Conservation (phyloP, 2,888 invertebrate genomes). For the Amiota mariae region DNA sequence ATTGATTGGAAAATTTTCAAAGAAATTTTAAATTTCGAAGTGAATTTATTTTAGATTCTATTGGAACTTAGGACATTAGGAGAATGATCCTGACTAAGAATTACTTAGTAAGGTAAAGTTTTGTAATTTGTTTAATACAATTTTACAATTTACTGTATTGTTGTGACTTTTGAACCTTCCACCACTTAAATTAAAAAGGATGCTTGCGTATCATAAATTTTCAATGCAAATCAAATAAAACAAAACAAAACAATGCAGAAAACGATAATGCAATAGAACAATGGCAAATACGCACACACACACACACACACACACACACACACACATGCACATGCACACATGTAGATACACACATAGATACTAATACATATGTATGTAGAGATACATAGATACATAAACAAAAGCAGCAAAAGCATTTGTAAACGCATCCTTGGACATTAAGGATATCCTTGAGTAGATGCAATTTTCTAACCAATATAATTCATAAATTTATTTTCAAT, state of each 20-base stretch:
- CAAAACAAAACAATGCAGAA: constrained; percentile 46
- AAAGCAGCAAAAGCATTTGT: constrained; percentile 22
- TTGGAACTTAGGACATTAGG: too few species aligned
- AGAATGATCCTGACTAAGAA: too few species aligned
- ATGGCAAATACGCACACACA: constrained; percentile 26
- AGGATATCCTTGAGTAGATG: constrained; percentile 68
- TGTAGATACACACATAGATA: background rate
- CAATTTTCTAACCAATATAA: constrained; percentile 72
- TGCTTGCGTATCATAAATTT: constrained; percentile 24
- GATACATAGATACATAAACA: background rate
- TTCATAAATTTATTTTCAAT: constrained; percentile 72
- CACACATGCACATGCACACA: constrained; percentile 32
- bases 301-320: background rate
- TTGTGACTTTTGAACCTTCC: too few species aligned
- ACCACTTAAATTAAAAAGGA: background rate
- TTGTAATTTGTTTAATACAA: too few species aligned
- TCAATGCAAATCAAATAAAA: constrained; percentile 62
- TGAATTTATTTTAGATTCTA: too few species aligned
- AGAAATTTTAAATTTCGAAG: too few species aligned
- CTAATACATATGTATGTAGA: too few species aligned
- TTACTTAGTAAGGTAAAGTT: too few species aligned
- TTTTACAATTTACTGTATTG: too few species aligned
- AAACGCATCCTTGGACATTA: constrained; percentile 63
- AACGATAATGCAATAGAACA: constrained; percentile 38
- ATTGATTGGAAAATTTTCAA: too few species aligned